Percentiles rank a stretch among this genome's conserved stretches.
Evolutionary conservation across 2,113 vertebrate genomes (phyloP).

Genomic region (Antennarius striatus): DNA sequence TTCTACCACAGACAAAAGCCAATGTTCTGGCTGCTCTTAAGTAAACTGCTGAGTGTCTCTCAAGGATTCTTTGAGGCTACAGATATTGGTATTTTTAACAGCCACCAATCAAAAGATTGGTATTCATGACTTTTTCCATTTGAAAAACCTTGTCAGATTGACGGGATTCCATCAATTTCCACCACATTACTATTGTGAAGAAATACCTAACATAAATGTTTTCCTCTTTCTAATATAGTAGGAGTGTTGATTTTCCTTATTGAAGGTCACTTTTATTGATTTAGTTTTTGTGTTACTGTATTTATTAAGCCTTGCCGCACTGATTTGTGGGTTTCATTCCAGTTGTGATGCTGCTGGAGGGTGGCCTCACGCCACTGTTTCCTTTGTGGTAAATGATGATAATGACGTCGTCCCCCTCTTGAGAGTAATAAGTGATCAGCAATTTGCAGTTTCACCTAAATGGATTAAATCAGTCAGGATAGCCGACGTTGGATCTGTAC

Average conservation of each 20-base stretch:
- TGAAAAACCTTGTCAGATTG: neutral
- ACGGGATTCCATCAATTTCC: conserved; percentile 1
- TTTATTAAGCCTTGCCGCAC: no score
- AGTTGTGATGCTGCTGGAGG: no score
- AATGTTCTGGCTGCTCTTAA: conserved; percentile 71
- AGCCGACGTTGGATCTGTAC: no score
- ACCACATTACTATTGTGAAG: neutral
- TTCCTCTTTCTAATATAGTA: neutral
- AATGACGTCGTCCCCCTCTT: no score
- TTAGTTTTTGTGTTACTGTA: neutral
- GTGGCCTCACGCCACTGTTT: no score
- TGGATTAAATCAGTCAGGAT: no score
- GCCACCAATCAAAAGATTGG: conserved; percentile 58
- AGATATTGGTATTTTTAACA: conserved; percentile 60
- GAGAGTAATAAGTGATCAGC: no score
- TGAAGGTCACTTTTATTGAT: neutral
- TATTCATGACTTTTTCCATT: conserved; percentile 42
- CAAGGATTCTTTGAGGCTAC: conserved; percentile 64
- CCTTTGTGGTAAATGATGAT: no score
- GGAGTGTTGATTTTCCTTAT: neutral
- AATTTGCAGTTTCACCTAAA: no score
- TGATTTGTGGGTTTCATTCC: no score
- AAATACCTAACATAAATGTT: neutral
- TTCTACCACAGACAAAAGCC: conserved; percentile 69
- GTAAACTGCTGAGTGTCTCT: conserved; percentile 58